These are phyloP conservation scores for Rhingia campestris DNA, from an alignment of 2,888 invertebrate species.

Conservation along the genomic window DNA sequence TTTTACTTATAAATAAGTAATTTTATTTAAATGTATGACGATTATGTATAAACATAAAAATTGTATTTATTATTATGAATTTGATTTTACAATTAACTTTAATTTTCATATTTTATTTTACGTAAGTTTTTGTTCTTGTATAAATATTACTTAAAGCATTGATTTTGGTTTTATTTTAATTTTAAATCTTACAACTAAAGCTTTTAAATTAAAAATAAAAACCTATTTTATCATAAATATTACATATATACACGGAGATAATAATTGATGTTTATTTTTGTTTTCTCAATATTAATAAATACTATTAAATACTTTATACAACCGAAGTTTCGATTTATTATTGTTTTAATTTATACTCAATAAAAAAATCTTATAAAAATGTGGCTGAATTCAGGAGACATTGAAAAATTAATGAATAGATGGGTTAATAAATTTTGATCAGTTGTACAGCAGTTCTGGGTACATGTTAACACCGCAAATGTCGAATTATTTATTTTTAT, in stretches of 20 bases:
- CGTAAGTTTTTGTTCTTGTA: slow-evolving; percentile 38
- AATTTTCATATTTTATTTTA: slow-evolving; percentile 13
- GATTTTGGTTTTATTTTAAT: slow-evolving; percentile 30
- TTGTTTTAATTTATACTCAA: slow-evolving; percentile 35
- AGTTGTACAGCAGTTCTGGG: too few species aligned
- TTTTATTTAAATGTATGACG: slow-evolving; percentile 12
- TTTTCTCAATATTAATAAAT: slow-evolving; percentile 37
- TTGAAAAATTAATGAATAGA: too few species aligned
- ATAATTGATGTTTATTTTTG: slow-evolving; percentile 41
- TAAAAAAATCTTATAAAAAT: background rate
- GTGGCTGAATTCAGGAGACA: background rate
- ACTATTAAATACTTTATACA: slow-evolving; percentile 66
- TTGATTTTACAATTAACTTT: slow-evolving; percentile 23
- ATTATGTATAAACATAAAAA: slow-evolving; percentile 62
- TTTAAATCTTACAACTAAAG: slow-evolving; percentile 36
- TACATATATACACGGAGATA: slow-evolving; percentile 63
- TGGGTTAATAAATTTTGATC: too few species aligned
- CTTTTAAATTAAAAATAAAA: slow-evolving; percentile 29
- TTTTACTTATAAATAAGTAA: slow-evolving; percentile 12
- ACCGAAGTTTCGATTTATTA: slow-evolving; percentile 70
- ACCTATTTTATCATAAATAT: slow-evolving; percentile 24
- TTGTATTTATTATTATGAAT: slow-evolving; percentile 26
- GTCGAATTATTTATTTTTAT: too few species aligned
- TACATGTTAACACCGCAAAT: too few species aligned
- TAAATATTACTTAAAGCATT: slow-evolving; percentile 70